Base-by-base conservation (phyloP, 2,888 invertebrate species). In the Heliconius ethilla region DNA sequence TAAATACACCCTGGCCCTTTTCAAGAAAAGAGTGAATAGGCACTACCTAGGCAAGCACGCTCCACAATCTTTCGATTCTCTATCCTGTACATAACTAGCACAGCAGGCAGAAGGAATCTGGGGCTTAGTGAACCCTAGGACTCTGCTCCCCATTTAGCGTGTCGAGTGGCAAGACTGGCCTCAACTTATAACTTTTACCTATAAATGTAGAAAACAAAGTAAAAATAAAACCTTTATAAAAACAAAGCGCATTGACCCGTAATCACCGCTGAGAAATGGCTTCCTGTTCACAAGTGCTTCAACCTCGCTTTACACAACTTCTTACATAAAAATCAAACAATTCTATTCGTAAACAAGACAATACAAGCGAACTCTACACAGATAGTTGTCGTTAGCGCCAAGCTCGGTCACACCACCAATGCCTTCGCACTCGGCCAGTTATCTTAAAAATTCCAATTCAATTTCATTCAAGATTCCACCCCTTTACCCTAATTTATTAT, bases 401-500 rank as follows among this genome's bases (percentile, higher is more conserved):
- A 73, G n/a, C 25, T 63, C 22, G 40, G 55, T n/a, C 55, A n/a
- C 59, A 29, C 33, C 11, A 10, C 3, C 22, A 27, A 37, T 6
- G 11, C 63, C 83, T 83, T 81, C 82, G 81, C 83, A 89, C 84
- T 88, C 84, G 88, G 88, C 88, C 89, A 88, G 84, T 88, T 83
- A 86, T 84, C 84, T 85, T 83, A 86, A 83, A 83, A 65, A 74
- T 40, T 65, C 37, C 33, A 63, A 82, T 81, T 78, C 81, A 80
- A 83, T 82, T 81, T 79, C 67, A 79, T 72, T 81, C 82, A 33
- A 72, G 55, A 72, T 59, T 59, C 72, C n/a, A 11, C 81, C 83
- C 82, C 79, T 82, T 82, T 82, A 81, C 83, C 79, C 86, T 89
- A 90, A 91, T 91, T 89, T 91, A 91, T 90, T 87, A 85, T 87